phyloP scores from a whole-genome alignment of 2,113 vertebrate species.

The Formicarius rufipectus region DNA sequence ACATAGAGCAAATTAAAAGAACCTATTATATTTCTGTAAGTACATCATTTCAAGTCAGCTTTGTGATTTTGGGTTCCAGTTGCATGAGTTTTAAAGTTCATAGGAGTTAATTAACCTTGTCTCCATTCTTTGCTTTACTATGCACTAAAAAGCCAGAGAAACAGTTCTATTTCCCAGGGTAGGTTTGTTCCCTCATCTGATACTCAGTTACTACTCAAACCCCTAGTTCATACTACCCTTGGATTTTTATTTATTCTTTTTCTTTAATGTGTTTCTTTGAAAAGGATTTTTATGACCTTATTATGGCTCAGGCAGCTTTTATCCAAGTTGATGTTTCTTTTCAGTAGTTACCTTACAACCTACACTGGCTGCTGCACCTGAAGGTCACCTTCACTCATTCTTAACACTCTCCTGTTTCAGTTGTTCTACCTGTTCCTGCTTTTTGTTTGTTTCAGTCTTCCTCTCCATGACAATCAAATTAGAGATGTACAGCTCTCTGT shows the following conservation, averaged over 20 bases:
- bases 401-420: neutral
- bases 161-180: neutral
- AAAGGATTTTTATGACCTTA: neutral
- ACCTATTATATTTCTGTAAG: neutral
- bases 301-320: neutral
- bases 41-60: neutral
- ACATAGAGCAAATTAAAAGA: neutral
- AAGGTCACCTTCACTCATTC: neutral
- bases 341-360: neutral
- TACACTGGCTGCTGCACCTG: neutral
- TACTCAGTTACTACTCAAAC: neutral
- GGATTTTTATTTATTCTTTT: neutral
- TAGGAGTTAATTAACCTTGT: neutral
- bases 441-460: neutral
- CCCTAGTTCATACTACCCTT: neutral
- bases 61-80: neutral
- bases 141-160: neutral
- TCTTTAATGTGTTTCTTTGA: neutral
- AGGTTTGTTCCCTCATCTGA: neutral
- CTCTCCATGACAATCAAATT: neutral
- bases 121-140: neutral
- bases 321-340: neutral
- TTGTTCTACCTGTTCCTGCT: neutral
- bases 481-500: neutral
- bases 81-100: neutral